Percentiles rank a stretch among this genome's conserved stretches.
These are phyloP conservation scores for Glaucopsyche alexis DNA, from an alignment of 2,888 invertebrate genomes.

Conservation along the genomic window DNA sequence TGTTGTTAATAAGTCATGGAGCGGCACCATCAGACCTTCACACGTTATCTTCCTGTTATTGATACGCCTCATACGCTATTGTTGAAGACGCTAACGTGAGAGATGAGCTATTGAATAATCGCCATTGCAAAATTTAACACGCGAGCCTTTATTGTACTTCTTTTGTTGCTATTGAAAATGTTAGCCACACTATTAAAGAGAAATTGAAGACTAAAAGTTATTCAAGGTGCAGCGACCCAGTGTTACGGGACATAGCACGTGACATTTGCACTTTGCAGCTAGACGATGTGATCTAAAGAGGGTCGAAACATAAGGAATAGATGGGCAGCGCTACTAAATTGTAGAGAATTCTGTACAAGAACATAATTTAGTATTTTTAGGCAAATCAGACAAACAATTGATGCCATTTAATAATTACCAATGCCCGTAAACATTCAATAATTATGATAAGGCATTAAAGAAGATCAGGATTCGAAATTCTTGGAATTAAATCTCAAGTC, in stretches of 20 bases:
- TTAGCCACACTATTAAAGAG: constrained; percentile 25
- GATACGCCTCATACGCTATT: constrained; percentile 44
- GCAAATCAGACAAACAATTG: too few species aligned
- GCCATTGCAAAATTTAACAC: constrained; percentile 33
- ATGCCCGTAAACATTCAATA: too few species aligned
- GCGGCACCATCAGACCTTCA: constrained; percentile 43
- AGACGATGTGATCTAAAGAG: neutral
- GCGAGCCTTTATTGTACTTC: constrained; percentile 26
- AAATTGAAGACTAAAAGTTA: constrained; percentile 32
- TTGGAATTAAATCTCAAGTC: too few species aligned
- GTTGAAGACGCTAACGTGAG: constrained; percentile 42
- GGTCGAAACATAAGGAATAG: too few species aligned
- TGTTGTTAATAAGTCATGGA: constrained; percentile 36
- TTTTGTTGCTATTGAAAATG: constrained; percentile 15
- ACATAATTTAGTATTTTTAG: too few species aligned
- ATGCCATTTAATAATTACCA: too few species aligned
- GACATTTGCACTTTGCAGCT: constrained; percentile 33
- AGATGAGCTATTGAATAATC: constrained; percentile 42
- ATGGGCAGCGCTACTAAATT: too few species aligned
- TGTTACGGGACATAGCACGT: constrained; percentile 43
- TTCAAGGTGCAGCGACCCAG: constrained; percentile 32
- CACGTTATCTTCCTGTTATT: constrained; percentile 46
- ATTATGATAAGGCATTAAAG: too few species aligned
- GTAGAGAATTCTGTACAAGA: too few species aligned
- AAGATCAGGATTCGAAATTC: too few species aligned